Evolutionary conservation across 2,888 invertebrate species (phyloP), one percentile per base, ranked within the genome.

Genomic region (Pyrgus malvae): DNA sequence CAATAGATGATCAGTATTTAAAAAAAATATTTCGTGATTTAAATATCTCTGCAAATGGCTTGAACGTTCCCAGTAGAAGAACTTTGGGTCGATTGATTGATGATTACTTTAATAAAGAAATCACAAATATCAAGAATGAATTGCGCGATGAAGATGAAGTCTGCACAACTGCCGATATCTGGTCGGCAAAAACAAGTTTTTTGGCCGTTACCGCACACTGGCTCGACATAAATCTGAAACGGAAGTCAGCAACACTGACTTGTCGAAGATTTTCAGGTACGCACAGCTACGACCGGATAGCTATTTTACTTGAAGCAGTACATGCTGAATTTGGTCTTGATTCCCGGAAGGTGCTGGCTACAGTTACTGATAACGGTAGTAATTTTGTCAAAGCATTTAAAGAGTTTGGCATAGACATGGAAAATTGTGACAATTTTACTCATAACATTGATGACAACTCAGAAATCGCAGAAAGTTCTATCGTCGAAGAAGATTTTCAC

Each of bases 291-390:
- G 40, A 40, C 23, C 40, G 16, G n/a, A 4, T 40, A 23, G 27
- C 42, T 16, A 1, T 42, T 27, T 25, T 42, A 14, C 25, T 42
- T 27, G 27, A 42, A 27, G 12, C 25, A 16, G 42, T 27, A 11
- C 42, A 42, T 27, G 4, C 42, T 14, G 42, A 42, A 16, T 42
- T 42, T 27, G 42, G 42, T 25, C 42, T 42, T 3, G 25, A 42
- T 33, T 38, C 27, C 4, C 12, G 25, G 31, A 58, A 58, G 55
- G 55, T 58, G 25, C 16, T 60, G 17, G 29, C 58, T 7, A 42
- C 55, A n/a, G 46, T 61, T 16, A 57, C 58, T 27, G 60, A 61
- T 53, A 57, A 35, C 44, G 53, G 55, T 11, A 58, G 57, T 53
- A 60, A 50, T 53, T 42, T 42, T 17, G 42, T 35, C 3, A 42